Evolutionary conservation across 2,113 vertebrate species (phyloP).

Genomic region (Tachuris rubrigastra): DNA sequence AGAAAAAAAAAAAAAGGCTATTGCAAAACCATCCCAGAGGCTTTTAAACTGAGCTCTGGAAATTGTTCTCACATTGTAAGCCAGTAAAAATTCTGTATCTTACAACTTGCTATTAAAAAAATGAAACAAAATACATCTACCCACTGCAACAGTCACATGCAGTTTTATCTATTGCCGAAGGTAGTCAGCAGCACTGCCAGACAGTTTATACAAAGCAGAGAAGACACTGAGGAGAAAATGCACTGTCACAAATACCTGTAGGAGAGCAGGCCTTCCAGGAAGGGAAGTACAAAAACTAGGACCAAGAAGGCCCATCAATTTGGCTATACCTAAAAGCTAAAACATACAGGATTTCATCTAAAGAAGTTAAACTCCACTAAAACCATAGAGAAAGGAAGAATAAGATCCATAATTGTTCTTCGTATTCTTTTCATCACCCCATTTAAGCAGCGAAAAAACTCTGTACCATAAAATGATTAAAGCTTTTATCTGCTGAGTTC

Average conservation of each 20-base stretch:
- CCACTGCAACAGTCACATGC: not conserved
- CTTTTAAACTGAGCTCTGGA: not conserved
- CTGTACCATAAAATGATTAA: not conserved
- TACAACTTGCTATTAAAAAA: not conserved
- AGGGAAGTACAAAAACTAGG: not conserved
- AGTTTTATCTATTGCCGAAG: not conserved
- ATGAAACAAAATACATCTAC: not conserved
- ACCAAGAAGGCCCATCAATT: not conserved
- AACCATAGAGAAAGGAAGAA: not conserved
- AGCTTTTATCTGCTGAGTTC: not conserved
- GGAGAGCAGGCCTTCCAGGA: not conserved
- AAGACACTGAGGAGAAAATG: not conserved
- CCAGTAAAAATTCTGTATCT: not conserved
- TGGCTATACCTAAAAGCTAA: not conserved
- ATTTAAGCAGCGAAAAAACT: not conserved
- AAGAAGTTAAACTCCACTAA: not conserved
- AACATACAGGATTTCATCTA: not conserved
- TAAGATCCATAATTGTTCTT: not conserved
- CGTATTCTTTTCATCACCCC: not conserved
- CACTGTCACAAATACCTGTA: not conserved
- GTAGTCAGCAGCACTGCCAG: rapidly evolving
- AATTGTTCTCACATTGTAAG: not conserved
- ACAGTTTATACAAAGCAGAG: not conserved
- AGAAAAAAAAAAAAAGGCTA: not conserved
- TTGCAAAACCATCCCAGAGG: not conserved